Conservation (phyloP, 2,888 invertebrate genomes). For the Caenorhabditis doughertyi region DNA sequence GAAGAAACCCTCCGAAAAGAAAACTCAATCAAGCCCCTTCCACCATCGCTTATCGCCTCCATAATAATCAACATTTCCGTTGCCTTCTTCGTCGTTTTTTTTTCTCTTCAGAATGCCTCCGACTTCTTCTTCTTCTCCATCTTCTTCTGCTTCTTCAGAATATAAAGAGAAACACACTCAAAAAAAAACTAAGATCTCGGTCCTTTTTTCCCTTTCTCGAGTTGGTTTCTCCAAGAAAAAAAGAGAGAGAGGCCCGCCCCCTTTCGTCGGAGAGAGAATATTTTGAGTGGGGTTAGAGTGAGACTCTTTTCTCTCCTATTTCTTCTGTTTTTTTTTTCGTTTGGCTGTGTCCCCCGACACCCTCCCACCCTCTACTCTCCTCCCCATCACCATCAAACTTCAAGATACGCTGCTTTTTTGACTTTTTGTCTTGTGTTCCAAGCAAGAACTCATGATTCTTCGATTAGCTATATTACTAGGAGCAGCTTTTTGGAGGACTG, state of each 20-base stretch:
- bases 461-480: background rate
- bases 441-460: conserved; percentile 19
- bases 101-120: conserved; percentile 24
- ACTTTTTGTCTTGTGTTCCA: conserved; percentile 9
- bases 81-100: too few species aligned
- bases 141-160: conserved; percentile 8
- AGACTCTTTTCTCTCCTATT: background rate
- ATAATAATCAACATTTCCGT: conserved; percentile 46
- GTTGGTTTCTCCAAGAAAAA: too few species aligned
- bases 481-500: background rate
- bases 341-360: conserved; percentile 24
- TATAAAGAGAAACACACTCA: too few species aligned
- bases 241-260: conserved; percentile 22
- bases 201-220: background rate
- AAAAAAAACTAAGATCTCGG: conserved; percentile 46
- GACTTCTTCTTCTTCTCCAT: background rate
- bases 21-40: conserved; percentile 47
- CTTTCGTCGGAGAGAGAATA: conserved; percentile 40
- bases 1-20: background rate
- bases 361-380: background rate
- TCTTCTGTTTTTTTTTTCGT: conserved; percentile 26
- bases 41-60: conserved; percentile 26
- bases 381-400: conserved; percentile 41
- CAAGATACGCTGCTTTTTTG: background rate
- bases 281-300: conserved; percentile 54